Base-by-base conservation (phyloP, 2,797 vertebrate genomes). In the Remorina albescens region DNA sequence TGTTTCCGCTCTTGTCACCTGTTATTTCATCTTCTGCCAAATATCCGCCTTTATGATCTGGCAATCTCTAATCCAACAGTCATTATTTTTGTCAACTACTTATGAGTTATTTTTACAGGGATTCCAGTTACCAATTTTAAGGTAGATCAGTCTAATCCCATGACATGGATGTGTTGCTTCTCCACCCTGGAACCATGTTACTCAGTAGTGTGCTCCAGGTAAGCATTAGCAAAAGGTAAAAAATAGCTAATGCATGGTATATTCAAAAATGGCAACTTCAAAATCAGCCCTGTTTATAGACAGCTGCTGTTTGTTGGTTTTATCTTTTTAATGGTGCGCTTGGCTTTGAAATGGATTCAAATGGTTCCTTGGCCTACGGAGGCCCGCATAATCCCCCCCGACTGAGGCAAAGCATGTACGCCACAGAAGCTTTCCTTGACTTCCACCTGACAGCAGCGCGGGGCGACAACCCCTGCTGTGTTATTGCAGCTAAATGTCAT, bases 121-220 rank as follows among this genome's bases (percentile, higher is more conserved):
- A 85, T 75, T 69, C 74, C 46, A 81, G 75, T 79, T 75, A 57
- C 57, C 73, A 63, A 88, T 83, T 87, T 84, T 74, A 57, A 49
- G 82, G 76, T 75, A 73, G 82, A 86, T 79, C 58, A 81, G 79
- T 67, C 71, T 84, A 86, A 92, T 91, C 83, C 74, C 74, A 86
- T 90, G 71, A 78, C 66, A 78, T 70, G 87, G 82, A 41, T 65
- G 1, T 44, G 77, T 61, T 53, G 70, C 84, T 84, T 67, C 74
- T 72, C 60, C 42, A 67, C n/a, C 65, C 69, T 83, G 84, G 81
- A 80, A 65, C 72, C 11, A 13, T 44, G 46, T 28, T 55, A 50
- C 49, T 53, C 64, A 54, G 51, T 6, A 2, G 54, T 18, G 5
- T 8, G 75, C 76, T 86, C 67, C 77, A 80, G 84, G 89, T 89